These are phyloP conservation scores for Cavia aperea DNA, from an alignment of 2,113 vertebrate species.

Conservation along the genomic window DNA sequence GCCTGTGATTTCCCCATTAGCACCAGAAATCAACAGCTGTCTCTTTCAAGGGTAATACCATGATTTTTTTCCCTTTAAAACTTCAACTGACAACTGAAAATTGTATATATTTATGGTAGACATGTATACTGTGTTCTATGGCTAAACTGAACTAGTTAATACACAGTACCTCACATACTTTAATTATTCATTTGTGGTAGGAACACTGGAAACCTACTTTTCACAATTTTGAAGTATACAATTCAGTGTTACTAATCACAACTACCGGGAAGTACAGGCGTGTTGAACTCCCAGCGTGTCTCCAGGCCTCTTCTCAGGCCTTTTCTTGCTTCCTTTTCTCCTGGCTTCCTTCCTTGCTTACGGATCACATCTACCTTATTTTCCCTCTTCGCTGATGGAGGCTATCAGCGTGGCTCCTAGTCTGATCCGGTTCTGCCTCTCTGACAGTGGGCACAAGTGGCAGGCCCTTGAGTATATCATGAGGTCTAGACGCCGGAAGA, in stretches of 20 bases:
- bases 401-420: background rate
- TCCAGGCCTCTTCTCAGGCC: too few relatives aligned
- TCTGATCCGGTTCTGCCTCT: background rate
- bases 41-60: background rate
- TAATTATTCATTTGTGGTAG: background rate
- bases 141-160: background rate
- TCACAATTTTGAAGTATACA: background rate
- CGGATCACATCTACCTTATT: background rate
- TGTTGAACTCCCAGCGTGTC: background rate
- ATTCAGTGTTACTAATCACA: background rate
- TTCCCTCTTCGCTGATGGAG: background rate
- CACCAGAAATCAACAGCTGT: background rate
- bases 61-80: background rate
- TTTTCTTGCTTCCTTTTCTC: background rate
- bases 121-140: too few relatives aligned
- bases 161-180: background rate
- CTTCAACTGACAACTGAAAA: background rate
- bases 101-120: background rate
- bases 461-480: rapidly evolving
- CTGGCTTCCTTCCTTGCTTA: background rate
- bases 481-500: background rate
- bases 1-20: background rate
- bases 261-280: too few relatives aligned
- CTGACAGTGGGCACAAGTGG: background rate
- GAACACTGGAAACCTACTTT: background rate